phyloP scores from a whole-genome alignment of 2,797 vertebrate genomes.

The Sparus aurata region DNA sequence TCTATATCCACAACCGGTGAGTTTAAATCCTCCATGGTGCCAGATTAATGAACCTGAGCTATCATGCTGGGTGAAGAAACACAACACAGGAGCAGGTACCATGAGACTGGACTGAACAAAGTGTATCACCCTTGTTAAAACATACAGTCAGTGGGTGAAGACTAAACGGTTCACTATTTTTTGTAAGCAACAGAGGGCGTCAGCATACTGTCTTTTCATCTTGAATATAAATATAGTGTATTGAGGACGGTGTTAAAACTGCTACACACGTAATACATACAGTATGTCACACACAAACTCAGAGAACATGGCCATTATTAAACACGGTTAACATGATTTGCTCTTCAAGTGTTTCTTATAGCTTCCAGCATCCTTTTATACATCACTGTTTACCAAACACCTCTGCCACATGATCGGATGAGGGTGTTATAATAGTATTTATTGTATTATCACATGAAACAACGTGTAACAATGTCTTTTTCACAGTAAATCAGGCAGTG shows the following conservation, averaged over 20 bases:
- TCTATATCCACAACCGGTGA: constrained; percentile 15
- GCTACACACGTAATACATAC: constrained; percentile 33
- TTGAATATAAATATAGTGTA: constrained; percentile 7
- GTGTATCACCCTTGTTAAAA: constrained; percentile 16
- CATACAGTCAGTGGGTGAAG: constrained; percentile 2
- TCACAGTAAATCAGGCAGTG: constrained; percentile 83
- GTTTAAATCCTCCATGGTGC: constrained; percentile 36
- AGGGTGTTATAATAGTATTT: constrained; percentile 70
- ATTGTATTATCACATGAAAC: constrained; percentile 75
- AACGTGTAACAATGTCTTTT: constrained; percentile 70
- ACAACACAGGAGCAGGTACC: constrained; percentile 22
- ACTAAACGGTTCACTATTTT: constrained; percentile 38
- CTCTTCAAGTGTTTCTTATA: constrained; percentile 41
- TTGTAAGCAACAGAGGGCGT: constrained; percentile 63
- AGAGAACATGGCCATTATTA: constrained; percentile 32
- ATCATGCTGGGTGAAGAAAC: constrained; percentile 32
- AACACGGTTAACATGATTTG: constrained; percentile 42
- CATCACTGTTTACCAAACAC: constrained; percentile 57
- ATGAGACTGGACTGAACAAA: constrained; percentile 22
- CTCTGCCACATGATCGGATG: constrained; percentile 60
- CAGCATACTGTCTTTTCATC: constrained; percentile 37
- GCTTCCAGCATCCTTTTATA: constrained; percentile 16
- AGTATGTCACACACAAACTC: constrained; percentile 40
- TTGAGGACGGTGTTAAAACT: constrained; percentile 32
- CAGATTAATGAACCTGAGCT: constrained; percentile 39